Evolutionary conservation across 2,113 vertebrate genomes (phyloP).

Genomic region (Pipra filicauda): DNA sequence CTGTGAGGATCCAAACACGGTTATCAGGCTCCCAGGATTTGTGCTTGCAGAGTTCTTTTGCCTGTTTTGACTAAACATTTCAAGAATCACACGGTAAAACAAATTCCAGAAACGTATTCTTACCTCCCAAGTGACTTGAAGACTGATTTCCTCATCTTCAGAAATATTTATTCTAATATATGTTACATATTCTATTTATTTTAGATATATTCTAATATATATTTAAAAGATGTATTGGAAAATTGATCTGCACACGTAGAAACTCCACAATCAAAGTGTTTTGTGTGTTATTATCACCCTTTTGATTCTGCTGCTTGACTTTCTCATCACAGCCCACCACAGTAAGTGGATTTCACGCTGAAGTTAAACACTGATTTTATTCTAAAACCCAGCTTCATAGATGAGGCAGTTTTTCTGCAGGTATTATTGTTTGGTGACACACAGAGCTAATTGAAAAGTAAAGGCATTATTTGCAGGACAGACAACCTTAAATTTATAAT

Average conservation of each 20-base stretch:
- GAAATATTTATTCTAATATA: neutral
- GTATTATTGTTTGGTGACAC: neutral
- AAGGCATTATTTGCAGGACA: neutral
- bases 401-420: neutral
- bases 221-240: neutral
- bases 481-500: neutral
- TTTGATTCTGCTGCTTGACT: neutral
- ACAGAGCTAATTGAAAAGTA: neutral
- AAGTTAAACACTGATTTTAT: neutral
- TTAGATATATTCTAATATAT: neutral
- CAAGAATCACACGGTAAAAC: neutral
- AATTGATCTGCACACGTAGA: neutral
- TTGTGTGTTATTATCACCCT: neutral
- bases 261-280: neutral
- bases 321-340: neutral
- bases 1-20: conserved; percentile 28
- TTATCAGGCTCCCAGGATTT: neutral
- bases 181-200: neutral
- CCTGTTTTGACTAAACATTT: neutral
- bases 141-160: neutral
- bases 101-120: neutral
- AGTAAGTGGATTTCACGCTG: neutral
- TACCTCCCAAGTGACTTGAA: neutral
- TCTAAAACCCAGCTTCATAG: neutral
- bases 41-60: neutral